Conservation (phyloP, 2,888 invertebrate species). For the Phyllotreta striolata region DNA sequence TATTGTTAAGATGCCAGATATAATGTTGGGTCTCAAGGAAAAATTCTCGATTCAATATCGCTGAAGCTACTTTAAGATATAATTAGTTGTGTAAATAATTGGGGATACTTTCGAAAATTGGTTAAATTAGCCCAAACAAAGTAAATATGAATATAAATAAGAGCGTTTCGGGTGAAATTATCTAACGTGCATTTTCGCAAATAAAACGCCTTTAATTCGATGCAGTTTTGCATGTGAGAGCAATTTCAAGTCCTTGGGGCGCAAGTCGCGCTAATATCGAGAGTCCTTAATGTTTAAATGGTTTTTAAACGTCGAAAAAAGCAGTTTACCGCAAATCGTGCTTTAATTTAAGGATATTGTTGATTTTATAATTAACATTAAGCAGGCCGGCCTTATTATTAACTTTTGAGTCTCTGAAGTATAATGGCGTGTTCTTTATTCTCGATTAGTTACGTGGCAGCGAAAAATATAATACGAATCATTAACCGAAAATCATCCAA, state of each 20-base stretch:
- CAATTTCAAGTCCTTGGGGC: constrained; percentile 4
- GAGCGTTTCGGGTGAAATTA: not conserved
- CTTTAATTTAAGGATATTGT: constrained; percentile 27
- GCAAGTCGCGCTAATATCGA: constrained; percentile 5
- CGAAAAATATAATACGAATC: constrained; percentile 14
- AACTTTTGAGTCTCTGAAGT: constrained; percentile 19
- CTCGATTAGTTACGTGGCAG: constrained; percentile 17
- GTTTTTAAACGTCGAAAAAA: constrained; percentile 27
- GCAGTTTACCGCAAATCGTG: constrained; percentile 21
- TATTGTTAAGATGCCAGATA: constrained; percentile 38
- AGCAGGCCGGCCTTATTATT: constrained; percentile 7
- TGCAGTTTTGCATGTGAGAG: constrained; percentile 10
- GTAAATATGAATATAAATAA: no score
- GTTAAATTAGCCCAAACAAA: no score
- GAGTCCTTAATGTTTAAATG: constrained; percentile 25
- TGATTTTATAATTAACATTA: constrained; percentile 29
- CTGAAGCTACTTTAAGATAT: no score
- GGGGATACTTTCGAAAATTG: no score
- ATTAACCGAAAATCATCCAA: constrained; percentile 16
- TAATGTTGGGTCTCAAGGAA: no score
- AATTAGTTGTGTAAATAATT: no score
- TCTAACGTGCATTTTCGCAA: not conserved
- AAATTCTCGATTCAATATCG: no score
- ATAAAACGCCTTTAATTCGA: constrained; percentile 13
- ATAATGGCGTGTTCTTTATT: constrained; percentile 21